Base-by-base conservation (phyloP, 2,797 vertebrate species). In the Danio tinwini region DNA sequence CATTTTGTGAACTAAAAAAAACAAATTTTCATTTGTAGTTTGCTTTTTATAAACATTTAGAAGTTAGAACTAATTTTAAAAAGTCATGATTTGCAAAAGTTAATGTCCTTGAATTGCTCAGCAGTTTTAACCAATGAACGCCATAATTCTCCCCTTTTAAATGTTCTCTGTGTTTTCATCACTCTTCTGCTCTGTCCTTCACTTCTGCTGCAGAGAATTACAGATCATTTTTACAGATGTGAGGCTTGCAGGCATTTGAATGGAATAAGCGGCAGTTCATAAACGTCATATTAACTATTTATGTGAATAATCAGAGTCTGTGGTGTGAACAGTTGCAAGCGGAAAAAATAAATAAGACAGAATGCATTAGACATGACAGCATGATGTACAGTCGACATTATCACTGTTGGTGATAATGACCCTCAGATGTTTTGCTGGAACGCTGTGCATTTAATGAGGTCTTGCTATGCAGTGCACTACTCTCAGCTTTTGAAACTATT, bases 281-380 rank as follows among this genome's bases (percentile, higher is more conserved):
- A 88, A 83, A 85, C 19, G 59, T 81, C 85, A 84, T 85, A 87
- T 91, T 84, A 89, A 89, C 75, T 87, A 89, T 91, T 91, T 79
- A 87, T 90, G 76, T 84, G 86, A 88, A 85, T 81, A 89, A 70
- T 77, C 80, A 74, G 76, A 82, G 52, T 4, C 7, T 62, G 68
- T 85, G 71, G 83, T 81, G 77, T 80, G 81, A 77, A 29, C 63
- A 47, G 74, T 62, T 9, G 68, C 81, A 86, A 85, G 81, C 62
- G 62, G 58, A 85, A 82, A 83, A 86, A 29, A 77, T 87, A 85
- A 87, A 88, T 80, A 86, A 85, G 63, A 75, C 14, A 53, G 61
- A 83, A 85, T 79, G 39, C 76, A 82, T 83, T 80, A 67, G 69
- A 83, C 42, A 21, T 81, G 83, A 85, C 84, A 83, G 84, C 68